Evolutionary conservation across 2,797 vertebrate genomes (phyloP).

Genomic region (Cossypha niveicapilla): DNA sequence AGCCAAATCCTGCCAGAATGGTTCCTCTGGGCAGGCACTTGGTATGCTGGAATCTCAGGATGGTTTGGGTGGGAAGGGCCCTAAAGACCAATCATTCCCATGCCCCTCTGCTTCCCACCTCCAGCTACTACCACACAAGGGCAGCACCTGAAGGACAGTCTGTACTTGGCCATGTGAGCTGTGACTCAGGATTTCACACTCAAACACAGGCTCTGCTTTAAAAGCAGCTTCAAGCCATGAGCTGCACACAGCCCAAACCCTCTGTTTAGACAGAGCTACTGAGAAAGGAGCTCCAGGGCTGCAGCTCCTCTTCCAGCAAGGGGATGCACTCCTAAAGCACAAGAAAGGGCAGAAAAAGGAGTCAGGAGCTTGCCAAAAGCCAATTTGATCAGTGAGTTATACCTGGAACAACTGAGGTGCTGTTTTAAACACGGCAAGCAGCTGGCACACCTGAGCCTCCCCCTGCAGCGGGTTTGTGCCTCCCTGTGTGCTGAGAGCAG

Average conservation of each 20-base stretch:
- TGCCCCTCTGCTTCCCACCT: background rate
- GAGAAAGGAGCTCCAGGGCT: background rate
- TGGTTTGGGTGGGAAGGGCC: background rate
- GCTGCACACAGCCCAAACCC: background rate
- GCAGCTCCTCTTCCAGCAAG: background rate
- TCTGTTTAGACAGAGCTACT: accelerated
- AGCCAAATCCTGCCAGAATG: background rate
- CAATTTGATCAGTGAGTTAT: accelerated
- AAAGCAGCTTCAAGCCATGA: background rate
- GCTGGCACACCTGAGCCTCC: no score
- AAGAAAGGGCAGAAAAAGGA: background rate
- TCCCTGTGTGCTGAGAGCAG: background rate
- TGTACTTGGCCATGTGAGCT: background rate
- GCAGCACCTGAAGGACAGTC: background rate
- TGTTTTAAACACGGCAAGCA: background rate
- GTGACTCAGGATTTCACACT: background rate
- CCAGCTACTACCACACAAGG: background rate
- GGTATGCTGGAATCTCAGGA: background rate
- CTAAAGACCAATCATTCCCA: accelerated
- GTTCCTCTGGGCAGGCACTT: background rate
- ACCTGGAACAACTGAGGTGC: accelerated
- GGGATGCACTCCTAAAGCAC: background rate
- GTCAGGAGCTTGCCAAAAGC: background rate
- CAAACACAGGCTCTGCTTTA: background rate
- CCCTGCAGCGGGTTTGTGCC: background rate